Base-by-base conservation (phyloP, 2,113 vertebrate genomes). In the Chelonoidis abingdonii region DNA sequence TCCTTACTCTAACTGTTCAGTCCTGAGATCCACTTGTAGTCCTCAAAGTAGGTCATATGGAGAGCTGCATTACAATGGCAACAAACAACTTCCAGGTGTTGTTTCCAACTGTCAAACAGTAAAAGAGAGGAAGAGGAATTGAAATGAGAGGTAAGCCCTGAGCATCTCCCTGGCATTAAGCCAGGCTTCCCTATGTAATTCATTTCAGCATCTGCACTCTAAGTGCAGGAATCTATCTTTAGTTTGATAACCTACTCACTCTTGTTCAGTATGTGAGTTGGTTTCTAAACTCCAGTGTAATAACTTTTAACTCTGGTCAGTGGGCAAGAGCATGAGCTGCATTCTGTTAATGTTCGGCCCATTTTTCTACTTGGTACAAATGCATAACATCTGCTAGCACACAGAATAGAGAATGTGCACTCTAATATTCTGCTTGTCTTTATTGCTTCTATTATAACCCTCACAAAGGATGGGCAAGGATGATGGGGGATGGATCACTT, bases 321-420 rank as follows among this genome's bases (percentile, higher is more conserved):
- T 14, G 38, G 75, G 41, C 14, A 44, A 25, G 6, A 27, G 11
- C 7, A 29, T 47, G 75, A 78, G 41, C 75, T 78, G 41, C 22
- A 29, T 27, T 78, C 25, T 78, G 75, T 72, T 38, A 69, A 76
- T 22, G 13, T 27, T 29, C 13, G 24, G 44, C 41, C 75, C 24
- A 25, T 47, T 44, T 78, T 72, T 72, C 25, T 27, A 5, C 41
- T 78, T 78, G 75, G 41, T 78, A 29, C 44, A 47, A 29, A 25
- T 44, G 41, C 47, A 6, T 41, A 78, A 25, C 14, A 72, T 72
- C 19, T 72, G n/a, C 65, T n/a, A 19, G 27, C 17, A 1, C 82
- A 6, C 7, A 62, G 17, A 1, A 0, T 2, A 38, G 29, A 27
- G 10, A 1, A 5, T 21, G 35, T 38, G 0, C 56, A 14, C 11